Evolutionary conservation across 2,113 vertebrate genomes (phyloP).

Genomic region (Rana temporaria): DNA sequence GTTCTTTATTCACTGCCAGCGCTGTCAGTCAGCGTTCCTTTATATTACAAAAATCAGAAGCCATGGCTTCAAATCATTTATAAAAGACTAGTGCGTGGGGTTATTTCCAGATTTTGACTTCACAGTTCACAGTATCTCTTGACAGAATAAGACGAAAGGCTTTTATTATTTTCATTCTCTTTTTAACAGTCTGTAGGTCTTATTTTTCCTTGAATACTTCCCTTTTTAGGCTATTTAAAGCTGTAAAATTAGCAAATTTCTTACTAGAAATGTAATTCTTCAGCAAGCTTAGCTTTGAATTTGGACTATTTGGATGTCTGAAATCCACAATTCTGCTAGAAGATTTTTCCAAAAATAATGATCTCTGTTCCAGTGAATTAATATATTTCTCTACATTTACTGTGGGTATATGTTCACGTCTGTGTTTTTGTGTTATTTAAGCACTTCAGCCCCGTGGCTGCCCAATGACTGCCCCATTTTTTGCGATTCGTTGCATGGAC

Average conservation of each 20-base stretch:
- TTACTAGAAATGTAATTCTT: too few species aligned
- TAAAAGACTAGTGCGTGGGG: constrained; percentile 20
- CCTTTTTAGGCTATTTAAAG: not conserved
- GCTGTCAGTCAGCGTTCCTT: constrained; percentile 36
- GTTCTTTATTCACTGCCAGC: constrained; percentile 38
- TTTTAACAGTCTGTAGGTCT: constrained; percentile 16
- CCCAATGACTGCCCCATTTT: too few species aligned
- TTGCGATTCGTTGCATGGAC: too few species aligned
- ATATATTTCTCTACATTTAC: not conserved
- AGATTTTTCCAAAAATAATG: not conserved
- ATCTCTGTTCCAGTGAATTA: not conserved
- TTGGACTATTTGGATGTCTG: too few species aligned
- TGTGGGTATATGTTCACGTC: not conserved
- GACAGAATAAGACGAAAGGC: constrained; percentile 30
- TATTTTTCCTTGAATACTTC: not conserved
- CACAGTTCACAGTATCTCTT: constrained; percentile 40
- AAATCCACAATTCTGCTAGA: too few species aligned
- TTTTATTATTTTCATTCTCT: constrained; percentile 28
- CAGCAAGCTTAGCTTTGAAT: too few species aligned
- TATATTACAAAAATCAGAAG: constrained; percentile 43
- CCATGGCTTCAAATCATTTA: constrained; percentile 38
- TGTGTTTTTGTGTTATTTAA: too few species aligned
- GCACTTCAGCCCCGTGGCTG: too few species aligned
- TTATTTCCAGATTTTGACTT: constrained; percentile 32
- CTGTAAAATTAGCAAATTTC: not conserved